These are phyloP conservation scores for Pocillopora damicornis DNA, from an alignment of 64 coral and sea anemone genomes.

Conservation along the genomic window DNA sequence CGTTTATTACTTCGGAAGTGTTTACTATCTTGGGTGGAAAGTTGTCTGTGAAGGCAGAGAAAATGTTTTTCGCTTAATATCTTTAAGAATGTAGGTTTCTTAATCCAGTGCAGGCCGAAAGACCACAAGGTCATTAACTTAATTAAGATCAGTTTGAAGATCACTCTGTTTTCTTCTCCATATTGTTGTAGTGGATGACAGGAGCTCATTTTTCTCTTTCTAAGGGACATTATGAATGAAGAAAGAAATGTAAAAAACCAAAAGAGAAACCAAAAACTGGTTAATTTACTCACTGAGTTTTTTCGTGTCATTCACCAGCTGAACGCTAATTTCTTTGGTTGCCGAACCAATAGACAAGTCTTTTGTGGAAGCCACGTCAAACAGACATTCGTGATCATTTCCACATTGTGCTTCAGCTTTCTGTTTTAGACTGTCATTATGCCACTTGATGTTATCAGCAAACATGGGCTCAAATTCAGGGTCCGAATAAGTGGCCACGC, in stretches of 20 bases:
- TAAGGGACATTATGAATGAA: too few species aligned
- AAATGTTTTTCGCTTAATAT: background rate
- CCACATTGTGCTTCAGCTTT: background rate
- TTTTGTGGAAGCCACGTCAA: slow-evolving; percentile 13
- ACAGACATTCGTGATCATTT: slow-evolving; percentile 3
- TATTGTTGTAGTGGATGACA: too few species aligned
- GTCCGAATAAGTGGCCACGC: background rate
- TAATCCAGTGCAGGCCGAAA: background rate
- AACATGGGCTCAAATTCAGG: slow-evolving; percentile 33
- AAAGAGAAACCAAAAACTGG: background rate
- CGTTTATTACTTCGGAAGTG: background rate
- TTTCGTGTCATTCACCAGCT: slow-evolving; percentile 33
- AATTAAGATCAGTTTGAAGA: too few species aligned
- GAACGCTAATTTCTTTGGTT: slow-evolving; percentile 13
- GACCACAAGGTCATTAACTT: too few species aligned
- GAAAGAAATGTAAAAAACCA: too few species aligned
- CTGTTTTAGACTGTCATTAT: background rate
- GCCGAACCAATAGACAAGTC: background rate
- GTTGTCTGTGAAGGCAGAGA: slow-evolving; percentile 20
- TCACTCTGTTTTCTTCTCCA: too few species aligned
- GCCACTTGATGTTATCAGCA: slow-evolving; percentile 8
- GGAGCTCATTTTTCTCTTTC: too few species aligned
- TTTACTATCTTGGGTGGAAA: slow-evolving; percentile 43
- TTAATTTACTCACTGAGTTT: slow-evolving; percentile 8
- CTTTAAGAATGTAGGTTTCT: background rate